These are phyloP conservation scores for Pogonocichla stellata DNA, from an alignment of 2,113 vertebrate genomes.

Conservation along the genomic window DNA sequence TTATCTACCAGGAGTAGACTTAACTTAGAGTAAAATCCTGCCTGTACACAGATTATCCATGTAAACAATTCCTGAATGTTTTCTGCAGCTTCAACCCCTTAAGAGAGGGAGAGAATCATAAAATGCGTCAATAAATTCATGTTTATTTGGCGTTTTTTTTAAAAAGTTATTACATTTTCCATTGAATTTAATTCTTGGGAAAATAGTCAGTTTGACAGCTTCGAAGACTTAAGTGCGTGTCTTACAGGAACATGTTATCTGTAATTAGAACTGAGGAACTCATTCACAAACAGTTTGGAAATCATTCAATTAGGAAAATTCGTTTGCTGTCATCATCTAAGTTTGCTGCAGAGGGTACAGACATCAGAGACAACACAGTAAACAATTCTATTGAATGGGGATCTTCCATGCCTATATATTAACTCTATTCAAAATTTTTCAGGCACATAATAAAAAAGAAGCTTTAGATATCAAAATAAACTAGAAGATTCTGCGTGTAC, in stretches of 20 bases:
- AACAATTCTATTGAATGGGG: not conserved
- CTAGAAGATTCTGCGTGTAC: not conserved
- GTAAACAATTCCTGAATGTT: not conserved
- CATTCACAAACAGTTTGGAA: not conserved
- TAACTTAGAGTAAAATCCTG: not conserved
- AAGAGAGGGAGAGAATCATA: not conserved
- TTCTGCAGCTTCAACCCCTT: not conserved
- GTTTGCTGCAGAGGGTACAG: not conserved
- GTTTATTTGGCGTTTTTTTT: not conserved
- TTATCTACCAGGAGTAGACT: not conserved
- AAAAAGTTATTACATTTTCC: not conserved
- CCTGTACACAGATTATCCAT: not conserved
- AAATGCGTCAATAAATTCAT: not conserved
- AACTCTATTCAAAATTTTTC: not conserved
- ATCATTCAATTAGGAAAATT: not conserved
- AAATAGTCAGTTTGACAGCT: not conserved
- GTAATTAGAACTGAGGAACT: not conserved
- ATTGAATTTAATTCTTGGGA: not conserved
- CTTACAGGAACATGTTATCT: not conserved
- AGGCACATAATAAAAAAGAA: not conserved
- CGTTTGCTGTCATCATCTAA: accelerated
- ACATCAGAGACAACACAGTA: not conserved
- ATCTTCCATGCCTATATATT: not conserved
- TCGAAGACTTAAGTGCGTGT: not conserved
- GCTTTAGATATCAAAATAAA: not conserved